Conservation (phyloP, 2,888 invertebrate species). For the Crepidodera aurea region DNA sequence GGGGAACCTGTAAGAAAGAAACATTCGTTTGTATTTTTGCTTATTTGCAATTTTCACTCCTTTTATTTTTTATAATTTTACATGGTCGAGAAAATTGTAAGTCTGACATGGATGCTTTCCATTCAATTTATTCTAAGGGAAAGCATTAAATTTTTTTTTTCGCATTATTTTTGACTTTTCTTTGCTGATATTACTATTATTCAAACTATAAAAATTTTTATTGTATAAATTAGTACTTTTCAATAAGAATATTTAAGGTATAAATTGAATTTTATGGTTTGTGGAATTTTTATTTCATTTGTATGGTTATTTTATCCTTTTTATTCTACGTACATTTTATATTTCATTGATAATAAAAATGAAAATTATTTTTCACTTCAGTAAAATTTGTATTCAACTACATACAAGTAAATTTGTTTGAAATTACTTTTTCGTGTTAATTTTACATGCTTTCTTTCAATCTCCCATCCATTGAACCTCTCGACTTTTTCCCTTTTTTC, state of each 20-base stretch:
- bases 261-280: conserved; percentile 15
- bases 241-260: background rate
- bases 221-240: conserved; percentile 10
- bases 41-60: conserved; percentile 22
- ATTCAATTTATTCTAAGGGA: background rate
- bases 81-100: conserved; percentile 8
- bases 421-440: conserved; percentile 8
- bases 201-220: background rate
- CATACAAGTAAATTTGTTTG: conserved; percentile 11
- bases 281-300: conserved; percentile 13
- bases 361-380: conserved; percentile 1
- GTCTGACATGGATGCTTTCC: conserved; percentile 11
- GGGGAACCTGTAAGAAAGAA: conserved; percentile 10
- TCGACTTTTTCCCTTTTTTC: too few species aligned
- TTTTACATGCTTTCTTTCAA: too few species aligned
- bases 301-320: conserved; percentile 11
- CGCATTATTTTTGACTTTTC: conserved; percentile 5
- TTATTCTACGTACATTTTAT: conserved; percentile 5
- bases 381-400: conserved; percentile 12
- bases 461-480: too few species aligned
- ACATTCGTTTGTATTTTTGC: conserved; percentile 32
- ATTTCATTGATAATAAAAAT: background rate
- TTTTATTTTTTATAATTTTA: conserved; percentile 16
- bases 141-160: conserved; percentile 12
- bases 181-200: background rate